phyloP scores from a whole-genome alignment of 2,888 invertebrate genomes.

The Lithophane socia region DNA sequence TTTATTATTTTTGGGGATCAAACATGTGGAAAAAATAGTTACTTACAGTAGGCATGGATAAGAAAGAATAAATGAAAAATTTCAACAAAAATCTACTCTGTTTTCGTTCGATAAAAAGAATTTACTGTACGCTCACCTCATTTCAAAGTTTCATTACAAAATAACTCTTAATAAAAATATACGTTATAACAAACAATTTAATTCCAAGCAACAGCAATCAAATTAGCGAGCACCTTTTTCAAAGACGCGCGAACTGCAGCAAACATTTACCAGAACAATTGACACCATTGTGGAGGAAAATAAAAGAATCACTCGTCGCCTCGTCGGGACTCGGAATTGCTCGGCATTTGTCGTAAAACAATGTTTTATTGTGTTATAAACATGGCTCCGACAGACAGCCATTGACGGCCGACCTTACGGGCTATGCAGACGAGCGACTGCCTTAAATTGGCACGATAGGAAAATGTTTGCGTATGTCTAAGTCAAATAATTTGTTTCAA shows the following conservation, averaged over 20 bases:
- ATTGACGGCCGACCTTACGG: slow-evolving; percentile 75
- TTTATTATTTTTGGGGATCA: background rate
- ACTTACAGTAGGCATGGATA: background rate
- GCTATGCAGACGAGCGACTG: slow-evolving; percentile 29
- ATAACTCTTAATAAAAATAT: background rate
- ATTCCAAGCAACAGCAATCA: slow-evolving; percentile 39
- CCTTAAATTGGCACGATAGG: background rate
- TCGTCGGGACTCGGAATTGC: slow-evolving; percentile 62
- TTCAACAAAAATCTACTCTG: background rate
- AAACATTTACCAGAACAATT: slow-evolving; percentile 56
- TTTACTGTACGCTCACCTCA: too few relatives aligned
- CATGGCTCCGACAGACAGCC: slow-evolving; percentile 74
- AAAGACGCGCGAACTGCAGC: slow-evolving; percentile 54
- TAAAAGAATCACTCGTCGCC: slow-evolving; percentile 65
- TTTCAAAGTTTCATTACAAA: background rate
- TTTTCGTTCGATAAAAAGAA: background rate
- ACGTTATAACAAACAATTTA: slow-evolving; percentile 5
- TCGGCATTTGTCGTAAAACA: slow-evolving; percentile 77
- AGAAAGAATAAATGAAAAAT: background rate
- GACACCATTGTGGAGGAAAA: slow-evolving; percentile 61
- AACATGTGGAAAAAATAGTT: background rate
- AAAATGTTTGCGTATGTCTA: background rate
- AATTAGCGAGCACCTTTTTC: slow-evolving; percentile 52
- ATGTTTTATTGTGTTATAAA: slow-evolving; percentile 81
- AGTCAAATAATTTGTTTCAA: too few relatives aligned